A percentile compares a stretch with the other conserved stretches of the same genome.
Conservation (phyloP, 1,140 invertebrate genomes). For the Chionoecetes opilio region DNA sequence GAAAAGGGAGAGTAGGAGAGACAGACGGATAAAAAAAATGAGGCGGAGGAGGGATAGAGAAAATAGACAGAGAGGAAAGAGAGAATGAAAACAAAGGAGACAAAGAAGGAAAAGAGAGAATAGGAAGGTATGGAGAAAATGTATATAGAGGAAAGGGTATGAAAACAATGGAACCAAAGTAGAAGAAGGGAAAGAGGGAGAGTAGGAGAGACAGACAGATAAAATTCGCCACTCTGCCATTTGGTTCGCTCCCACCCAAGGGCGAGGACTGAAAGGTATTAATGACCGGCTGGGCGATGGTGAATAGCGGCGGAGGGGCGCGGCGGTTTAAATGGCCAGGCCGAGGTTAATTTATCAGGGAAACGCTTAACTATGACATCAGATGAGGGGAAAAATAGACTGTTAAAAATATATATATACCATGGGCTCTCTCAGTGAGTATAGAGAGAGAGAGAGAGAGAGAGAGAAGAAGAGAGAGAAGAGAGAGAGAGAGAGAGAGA, state of each 20-base stretch:
- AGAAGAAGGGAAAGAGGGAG: not conserved
- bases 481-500: no score
- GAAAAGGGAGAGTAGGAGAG: not conserved
- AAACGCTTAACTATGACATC: conserved; percentile 22
- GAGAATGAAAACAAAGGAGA: no score
- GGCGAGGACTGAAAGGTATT: conserved; percentile 42
- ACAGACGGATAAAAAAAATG: not conserved
- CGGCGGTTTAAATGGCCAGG: conserved; percentile 43
- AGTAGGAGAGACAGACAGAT: not conserved
- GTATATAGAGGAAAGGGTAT: no score
- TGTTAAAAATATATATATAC: not conserved
- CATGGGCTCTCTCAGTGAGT: no score
- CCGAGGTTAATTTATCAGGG: conserved; percentile 42
- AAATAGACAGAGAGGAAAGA: not conserved
- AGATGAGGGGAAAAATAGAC: conserved; percentile 40
- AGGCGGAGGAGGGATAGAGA: not conserved
- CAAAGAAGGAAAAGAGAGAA: not conserved
- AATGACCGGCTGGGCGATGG: conserved; percentile 22
- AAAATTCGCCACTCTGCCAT: not conserved
- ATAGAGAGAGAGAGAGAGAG: no score
- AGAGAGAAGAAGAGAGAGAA: no score
- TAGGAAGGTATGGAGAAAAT: not conserved
- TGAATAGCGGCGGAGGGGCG: not conserved
- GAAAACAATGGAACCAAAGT: not conserved
- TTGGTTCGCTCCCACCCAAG: not conserved